Percentiles rank a stretch among this genome's conserved stretches.
Conservation (phyloP, 2,797 vertebrate genomes). For the Sebastiscus albofasciatus region DNA sequence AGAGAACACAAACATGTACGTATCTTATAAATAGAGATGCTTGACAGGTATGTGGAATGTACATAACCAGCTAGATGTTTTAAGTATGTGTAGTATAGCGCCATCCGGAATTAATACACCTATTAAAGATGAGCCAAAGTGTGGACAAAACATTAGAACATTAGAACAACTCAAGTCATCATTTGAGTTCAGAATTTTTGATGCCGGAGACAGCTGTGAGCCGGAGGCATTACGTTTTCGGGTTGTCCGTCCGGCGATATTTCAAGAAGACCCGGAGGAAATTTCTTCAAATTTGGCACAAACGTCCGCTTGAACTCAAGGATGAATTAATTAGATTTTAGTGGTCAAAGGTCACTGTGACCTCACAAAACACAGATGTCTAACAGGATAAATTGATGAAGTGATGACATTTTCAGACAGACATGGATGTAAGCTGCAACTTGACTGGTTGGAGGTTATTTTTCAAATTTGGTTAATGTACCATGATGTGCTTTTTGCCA, state of each 20-base stretch:
- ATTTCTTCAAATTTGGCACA: background rate
- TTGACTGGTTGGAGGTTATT: background rate
- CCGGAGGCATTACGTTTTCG: background rate
- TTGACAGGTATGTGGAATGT: constrained; percentile 40
- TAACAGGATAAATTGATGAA: background rate
- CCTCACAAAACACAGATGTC: background rate
- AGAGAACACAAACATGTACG: constrained; percentile 23
- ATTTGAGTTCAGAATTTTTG: background rate
- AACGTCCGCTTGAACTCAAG: background rate
- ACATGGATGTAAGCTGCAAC: background rate
- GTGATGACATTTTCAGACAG: background rate
- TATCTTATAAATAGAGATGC: constrained; percentile 38
- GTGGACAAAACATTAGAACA: background rate
- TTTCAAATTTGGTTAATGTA: background rate
- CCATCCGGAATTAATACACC: background rate
- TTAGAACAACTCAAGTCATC: background rate
- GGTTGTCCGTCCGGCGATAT: background rate
- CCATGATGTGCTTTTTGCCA: background rate
- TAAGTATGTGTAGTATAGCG: constrained; percentile 23
- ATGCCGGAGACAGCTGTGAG: background rate
- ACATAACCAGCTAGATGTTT: constrained; percentile 48
- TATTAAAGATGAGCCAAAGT: constrained; percentile 31
- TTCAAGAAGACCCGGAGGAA: background rate
- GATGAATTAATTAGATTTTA: background rate
- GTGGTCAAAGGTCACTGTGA: background rate